These are phyloP conservation scores for Euleptes europaea DNA, from an alignment of 2,113 vertebrate species.

Conservation along the genomic window DNA sequence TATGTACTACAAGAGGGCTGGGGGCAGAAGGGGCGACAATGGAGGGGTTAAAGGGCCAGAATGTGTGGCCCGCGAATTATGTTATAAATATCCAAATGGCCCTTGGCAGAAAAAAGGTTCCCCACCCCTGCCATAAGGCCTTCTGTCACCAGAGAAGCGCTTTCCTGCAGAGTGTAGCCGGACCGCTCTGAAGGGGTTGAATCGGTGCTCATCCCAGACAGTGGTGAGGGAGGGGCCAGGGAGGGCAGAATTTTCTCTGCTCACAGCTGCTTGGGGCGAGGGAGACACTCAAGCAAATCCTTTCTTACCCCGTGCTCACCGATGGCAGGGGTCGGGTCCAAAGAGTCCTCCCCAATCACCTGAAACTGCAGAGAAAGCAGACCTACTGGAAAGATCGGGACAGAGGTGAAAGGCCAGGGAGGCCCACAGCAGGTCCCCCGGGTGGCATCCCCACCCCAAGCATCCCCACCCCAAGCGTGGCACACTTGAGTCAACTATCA, in stretches of 20 bases:
- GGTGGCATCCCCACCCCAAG: too few relatives aligned
- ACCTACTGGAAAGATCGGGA: neutral
- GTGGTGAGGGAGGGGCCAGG: neutral
- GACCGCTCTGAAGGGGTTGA: neutral
- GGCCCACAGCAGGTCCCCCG: neutral
- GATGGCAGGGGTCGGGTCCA: too few relatives aligned
- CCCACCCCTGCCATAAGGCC: too few relatives aligned
- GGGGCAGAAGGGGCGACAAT: too few relatives aligned
- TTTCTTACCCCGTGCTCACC: neutral
- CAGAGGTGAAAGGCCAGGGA: neutral
- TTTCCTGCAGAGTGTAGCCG: too few relatives aligned
- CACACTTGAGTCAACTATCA: neutral
- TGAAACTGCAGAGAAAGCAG: neutral
- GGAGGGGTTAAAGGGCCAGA: too few relatives aligned
- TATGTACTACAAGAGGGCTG: too few relatives aligned
- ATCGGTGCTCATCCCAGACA: neutral
- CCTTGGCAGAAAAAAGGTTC: too few relatives aligned
- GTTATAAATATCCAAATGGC: too few relatives aligned
- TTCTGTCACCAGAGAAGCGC: neutral
- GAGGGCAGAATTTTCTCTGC: neutral
- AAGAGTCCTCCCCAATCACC: neutral
- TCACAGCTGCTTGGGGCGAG: neutral
- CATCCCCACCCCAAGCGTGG: too few relatives aligned
- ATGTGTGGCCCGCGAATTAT: too few relatives aligned
- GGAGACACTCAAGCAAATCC: neutral